Evolutionary conservation across 2,113 vertebrate genomes (phyloP).

Genomic region (Cryptotis parvus): DNA sequence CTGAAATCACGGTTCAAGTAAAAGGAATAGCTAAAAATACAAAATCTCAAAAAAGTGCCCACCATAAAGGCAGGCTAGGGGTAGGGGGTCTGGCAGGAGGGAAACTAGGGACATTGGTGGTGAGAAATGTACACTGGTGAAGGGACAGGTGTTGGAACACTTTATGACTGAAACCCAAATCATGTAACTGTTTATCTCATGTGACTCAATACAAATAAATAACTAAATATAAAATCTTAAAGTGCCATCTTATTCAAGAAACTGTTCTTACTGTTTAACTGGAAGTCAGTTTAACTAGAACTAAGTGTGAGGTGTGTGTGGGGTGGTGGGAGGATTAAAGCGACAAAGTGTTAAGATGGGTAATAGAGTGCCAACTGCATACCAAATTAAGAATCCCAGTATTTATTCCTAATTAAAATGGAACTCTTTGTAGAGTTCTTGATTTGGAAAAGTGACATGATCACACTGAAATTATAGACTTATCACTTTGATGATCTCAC

Average conservation of each 20-base stretch:
- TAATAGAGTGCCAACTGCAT: neutral
- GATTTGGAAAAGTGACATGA: neutral
- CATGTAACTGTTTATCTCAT: too few species aligned
- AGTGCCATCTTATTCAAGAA: neutral
- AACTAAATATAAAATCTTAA: too few species aligned
- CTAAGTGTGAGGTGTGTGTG: too few species aligned
- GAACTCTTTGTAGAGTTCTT: neutral
- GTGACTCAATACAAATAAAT: too few species aligned
- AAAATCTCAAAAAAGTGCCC: too few species aligned
- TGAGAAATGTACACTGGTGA: too few species aligned
- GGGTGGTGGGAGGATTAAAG: neutral
- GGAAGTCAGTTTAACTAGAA: neutral
- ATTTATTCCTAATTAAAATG: conserved; percentile 31
- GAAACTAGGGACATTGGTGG: too few species aligned
- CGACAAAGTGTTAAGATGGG: too few species aligned
- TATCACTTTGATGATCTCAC: neutral
- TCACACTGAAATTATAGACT: conserved; percentile 13
- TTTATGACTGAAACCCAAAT: too few species aligned
- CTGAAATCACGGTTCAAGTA: conserved; percentile 3
- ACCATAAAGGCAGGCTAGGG: too few species aligned
- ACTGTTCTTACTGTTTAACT: neutral
- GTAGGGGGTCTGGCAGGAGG: too few species aligned
- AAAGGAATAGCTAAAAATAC: conserved; percentile 28
- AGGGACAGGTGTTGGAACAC: too few species aligned
- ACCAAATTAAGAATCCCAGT: neutral